A percentile compares a stretch with the other conserved stretches of the same genome.
Evolutionary conservation across 2,797 vertebrate species (phyloP).

Genomic region (Harpagifer antarcticus): DNA sequence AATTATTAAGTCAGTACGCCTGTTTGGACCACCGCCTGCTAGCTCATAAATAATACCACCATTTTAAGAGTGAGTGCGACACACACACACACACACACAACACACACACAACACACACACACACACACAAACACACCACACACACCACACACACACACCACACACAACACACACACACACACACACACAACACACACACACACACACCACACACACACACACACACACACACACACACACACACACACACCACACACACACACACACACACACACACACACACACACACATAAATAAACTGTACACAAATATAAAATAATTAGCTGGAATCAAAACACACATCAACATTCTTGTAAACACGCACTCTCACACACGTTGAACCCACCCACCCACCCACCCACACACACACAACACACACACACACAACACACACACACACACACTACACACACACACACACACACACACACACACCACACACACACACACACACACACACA

Average conservation of each 20-base stretch:
- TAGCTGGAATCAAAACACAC: too few species aligned
- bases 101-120: constrained; percentile 37
- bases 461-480: too few species aligned
- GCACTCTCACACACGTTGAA: too few species aligned
- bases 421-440: too few species aligned
- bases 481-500: too few species aligned
- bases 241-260: constrained; percentile 39
- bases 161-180: constrained; percentile 46
- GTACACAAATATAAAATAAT: too few species aligned
- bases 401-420: too few species aligned
- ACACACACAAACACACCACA: too few species aligned
- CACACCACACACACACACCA: not conserved
- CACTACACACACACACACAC: too few species aligned
- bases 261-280: constrained; percentile 42
- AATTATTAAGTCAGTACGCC: constrained; percentile 66
- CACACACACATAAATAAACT: not conserved
- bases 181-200: too few species aligned
- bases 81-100: constrained; percentile 41
- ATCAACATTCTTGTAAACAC: too few species aligned
- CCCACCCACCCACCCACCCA: too few species aligned
- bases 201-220: constrained; percentile 34
- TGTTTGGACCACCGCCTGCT: constrained; percentile 58
- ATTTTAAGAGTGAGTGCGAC: constrained; percentile 42
- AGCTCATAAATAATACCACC: constrained; percentile 67
- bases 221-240: constrained; percentile 2